A percentile compares a stretch with the other conserved stretches of the same genome.
Evolutionary conservation across 2,113 vertebrate genomes (phyloP).

Genomic region (Pantherophis guttatus): DNA sequence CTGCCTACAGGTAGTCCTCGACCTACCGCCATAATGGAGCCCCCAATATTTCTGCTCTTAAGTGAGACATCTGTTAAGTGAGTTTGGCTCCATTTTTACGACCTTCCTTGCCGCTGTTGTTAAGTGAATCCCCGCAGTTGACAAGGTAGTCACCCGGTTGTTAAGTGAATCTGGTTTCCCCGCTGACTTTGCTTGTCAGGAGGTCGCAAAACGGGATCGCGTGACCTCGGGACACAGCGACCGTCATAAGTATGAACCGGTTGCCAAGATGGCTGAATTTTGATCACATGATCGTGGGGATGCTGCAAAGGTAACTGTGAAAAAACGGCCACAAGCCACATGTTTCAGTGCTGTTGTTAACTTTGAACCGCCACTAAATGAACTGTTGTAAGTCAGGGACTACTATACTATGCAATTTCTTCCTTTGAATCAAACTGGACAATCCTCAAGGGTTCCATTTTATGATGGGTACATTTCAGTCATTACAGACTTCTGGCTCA

Average conservation of each 20-base stretch:
- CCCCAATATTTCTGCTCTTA: too few relatives aligned
- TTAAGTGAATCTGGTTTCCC: too few relatives aligned
- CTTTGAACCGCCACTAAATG: not conserved
- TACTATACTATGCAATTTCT: not conserved
- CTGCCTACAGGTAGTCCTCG: too few relatives aligned
- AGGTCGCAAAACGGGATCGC: too few relatives aligned
- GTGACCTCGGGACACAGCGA: not conserved
- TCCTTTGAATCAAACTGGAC: not conserved
- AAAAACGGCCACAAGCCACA: not conserved
- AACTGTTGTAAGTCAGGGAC: not conserved
- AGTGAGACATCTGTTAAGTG: too few relatives aligned
- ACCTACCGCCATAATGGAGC: too few relatives aligned
- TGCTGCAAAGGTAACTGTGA: not conserved
- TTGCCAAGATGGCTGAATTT: not conserved
- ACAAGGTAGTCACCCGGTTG: too few relatives aligned
- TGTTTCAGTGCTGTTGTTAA: not conserved
- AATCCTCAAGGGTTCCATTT: not conserved
- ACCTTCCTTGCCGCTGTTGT: too few relatives aligned
- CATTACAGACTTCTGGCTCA: not conserved
- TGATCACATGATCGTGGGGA: not conserved
- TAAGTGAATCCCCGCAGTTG: too few relatives aligned
- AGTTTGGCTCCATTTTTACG: too few relatives aligned
- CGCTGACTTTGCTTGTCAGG: too few relatives aligned
- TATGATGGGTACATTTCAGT: not conserved
- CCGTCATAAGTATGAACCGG: fast-evolving